These are phyloP conservation scores for Tetragnatha montana DNA, from an alignment of 2,888 invertebrate genomes.

Conservation along the genomic window DNA sequence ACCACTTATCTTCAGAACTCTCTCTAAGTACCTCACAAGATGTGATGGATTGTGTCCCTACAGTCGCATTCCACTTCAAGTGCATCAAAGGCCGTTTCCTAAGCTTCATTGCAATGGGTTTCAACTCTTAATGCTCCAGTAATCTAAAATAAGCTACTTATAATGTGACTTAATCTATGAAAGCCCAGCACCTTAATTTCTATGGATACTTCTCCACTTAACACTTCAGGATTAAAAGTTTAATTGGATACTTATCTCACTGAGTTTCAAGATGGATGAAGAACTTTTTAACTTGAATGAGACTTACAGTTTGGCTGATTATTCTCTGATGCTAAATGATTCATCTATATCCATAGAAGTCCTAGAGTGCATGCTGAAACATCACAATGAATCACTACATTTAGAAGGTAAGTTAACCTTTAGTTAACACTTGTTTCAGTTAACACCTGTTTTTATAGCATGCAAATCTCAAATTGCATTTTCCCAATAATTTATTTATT, in stretches of 20 bases:
- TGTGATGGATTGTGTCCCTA: not conserved
- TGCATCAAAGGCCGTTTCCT: too few relatives aligned
- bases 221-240: too few relatives aligned
- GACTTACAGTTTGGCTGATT: conserved; percentile 19
- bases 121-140: too few relatives aligned
- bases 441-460: not conserved
- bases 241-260: too few relatives aligned
- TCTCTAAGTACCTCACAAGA: not conserved
- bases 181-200: too few relatives aligned
- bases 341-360: conserved; percentile 25
- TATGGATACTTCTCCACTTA: too few relatives aligned
- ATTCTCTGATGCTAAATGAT: conserved; percentile 29
- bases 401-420: conserved; percentile 48
- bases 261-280: conserved; percentile 16
- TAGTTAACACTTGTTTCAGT: too few relatives aligned
- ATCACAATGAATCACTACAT: conserved; percentile 17
- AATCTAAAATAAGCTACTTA: too few relatives aligned
- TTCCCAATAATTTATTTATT: not conserved
- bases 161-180: too few relatives aligned
- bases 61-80: not conserved
- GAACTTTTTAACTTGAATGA: conserved; percentile 10
- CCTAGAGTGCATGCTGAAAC: conserved; percentile 35
- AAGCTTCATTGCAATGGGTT: too few relatives aligned
- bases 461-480: not conserved
- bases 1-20: not conserved